Conservation (phyloP, 2,113 vertebrate genomes). For the Mormyrus iriodes region DNA sequence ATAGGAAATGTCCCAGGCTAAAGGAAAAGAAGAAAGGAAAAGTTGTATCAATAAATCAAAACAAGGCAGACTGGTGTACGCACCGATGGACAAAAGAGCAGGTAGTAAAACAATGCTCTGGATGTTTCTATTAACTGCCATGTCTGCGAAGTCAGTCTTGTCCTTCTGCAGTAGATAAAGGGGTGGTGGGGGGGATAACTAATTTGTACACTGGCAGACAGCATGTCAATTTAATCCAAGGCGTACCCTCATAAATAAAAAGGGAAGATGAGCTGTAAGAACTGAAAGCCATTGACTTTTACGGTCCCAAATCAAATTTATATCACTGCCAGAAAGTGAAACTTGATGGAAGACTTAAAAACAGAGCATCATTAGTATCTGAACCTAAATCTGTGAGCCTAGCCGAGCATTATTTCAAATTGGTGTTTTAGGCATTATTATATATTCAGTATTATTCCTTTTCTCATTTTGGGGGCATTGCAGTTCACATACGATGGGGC, state of each 20-base stretch:
- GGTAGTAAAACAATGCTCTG: constrained; percentile 37
- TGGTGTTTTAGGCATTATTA: neutral
- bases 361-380: neutral
- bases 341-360: neutral
- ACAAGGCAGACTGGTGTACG: constrained; percentile 33
- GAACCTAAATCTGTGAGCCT: neutral
- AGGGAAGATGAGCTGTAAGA: neutral
- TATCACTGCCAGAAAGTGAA: neutral
- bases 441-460: neutral
- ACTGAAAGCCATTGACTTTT: neutral
- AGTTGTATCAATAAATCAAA: constrained; percentile 51
- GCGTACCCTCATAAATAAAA: neutral
- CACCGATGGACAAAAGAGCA: constrained; percentile 5
- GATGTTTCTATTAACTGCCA: constrained; percentile 58
- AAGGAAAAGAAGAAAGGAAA: constrained; percentile 21
- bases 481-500: neutral
- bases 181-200: constrained; percentile 49
- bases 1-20: constrained; percentile 38
- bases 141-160: constrained; percentile 50
- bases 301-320: neutral
- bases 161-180: constrained; percentile 50
- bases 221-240: constrained; percentile 50
- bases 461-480: neutral
- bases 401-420: neutral
- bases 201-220: constrained; percentile 44